Conservation (phyloP, 1,140 invertebrate genomes). For the Drosophila prosaltans region DNA sequence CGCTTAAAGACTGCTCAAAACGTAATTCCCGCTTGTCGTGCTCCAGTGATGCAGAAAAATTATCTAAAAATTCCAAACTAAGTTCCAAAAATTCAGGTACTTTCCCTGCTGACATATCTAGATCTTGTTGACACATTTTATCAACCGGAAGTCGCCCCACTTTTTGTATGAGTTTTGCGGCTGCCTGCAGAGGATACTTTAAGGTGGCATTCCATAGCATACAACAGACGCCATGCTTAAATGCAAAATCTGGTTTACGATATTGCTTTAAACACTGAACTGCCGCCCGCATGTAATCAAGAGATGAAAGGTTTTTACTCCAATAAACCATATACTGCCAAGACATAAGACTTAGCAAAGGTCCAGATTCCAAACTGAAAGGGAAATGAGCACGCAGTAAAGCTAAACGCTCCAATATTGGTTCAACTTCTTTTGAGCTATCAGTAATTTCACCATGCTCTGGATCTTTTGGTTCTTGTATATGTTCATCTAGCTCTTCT, state of each 20-base stretch:
- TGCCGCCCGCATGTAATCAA: constrained; percentile 87
- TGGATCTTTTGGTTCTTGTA: constrained; percentile 20
- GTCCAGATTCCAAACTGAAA: constrained; percentile 91
- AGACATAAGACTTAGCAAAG: constrained; percentile 92
- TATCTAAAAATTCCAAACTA: constrained; percentile 89
- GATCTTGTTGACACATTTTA: constrained; percentile 89
- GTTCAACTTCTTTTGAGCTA: constrained; percentile 57
- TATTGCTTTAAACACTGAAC: constrained; percentile 85
- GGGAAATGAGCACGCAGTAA: constrained; percentile 91
- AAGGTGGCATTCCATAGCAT: constrained; percentile 95
- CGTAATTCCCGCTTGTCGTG: constrained; percentile 84
- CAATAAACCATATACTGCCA: constrained; percentile 95
- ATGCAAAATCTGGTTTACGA: constrained; percentile 85
- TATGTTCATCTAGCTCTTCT: not conserved
- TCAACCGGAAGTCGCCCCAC: constrained; percentile 94
- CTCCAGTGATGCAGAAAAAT: constrained; percentile 85
- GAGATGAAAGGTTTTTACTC: constrained; percentile 90
- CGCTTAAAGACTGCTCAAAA: constrained; percentile 89
- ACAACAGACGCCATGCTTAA: constrained; percentile 90
- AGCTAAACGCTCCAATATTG: constrained; percentile 85
- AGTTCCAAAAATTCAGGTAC: constrained; percentile 88
- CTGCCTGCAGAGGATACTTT: constrained; percentile 89
- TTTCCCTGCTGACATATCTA: constrained; percentile 88
- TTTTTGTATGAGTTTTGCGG: constrained; percentile 93
- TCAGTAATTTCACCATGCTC: constrained; percentile 75